These are phyloP conservation scores for Apostichopus californicus DNA, from an alignment of 35 echinoderm and acorn worm genomes.

Conservation along the genomic window DNA sequence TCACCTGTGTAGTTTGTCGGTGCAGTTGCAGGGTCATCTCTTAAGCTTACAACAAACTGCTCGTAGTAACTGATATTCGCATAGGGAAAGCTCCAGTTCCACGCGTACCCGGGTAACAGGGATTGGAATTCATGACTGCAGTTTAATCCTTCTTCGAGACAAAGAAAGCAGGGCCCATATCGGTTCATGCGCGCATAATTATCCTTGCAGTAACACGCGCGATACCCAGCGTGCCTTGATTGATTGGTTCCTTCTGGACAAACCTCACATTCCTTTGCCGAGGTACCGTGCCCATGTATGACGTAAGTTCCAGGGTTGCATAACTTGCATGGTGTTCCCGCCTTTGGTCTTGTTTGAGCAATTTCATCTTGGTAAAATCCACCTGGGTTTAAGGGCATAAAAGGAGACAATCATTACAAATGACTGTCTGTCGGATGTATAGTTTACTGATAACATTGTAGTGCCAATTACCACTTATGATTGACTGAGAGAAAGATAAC, in stretches of 20 bases:
- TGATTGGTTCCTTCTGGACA: conserved; percentile 60
- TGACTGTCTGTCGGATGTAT: background rate
- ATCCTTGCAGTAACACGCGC: conserved; percentile 52
- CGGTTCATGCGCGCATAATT: conserved; percentile 43
- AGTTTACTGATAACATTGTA: background rate
- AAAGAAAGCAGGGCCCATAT: conserved; percentile 28
- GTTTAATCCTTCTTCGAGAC: conserved; percentile 44
- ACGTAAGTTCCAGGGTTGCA: conserved; percentile 27
- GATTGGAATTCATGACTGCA: conserved; percentile 41
- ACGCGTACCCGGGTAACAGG: conserved; percentile 39
- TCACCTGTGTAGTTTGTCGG: background rate
- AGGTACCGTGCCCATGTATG: background rate
- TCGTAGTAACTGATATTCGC: conserved; percentile 25
- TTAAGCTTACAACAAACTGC: background rate
- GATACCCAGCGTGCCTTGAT: conserved; percentile 7
- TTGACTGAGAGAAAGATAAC: background rate
- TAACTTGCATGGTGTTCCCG: background rate
- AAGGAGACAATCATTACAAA: background rate
- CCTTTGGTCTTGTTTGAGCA: background rate
- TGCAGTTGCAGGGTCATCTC: background rate
- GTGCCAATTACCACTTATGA: too few relatives aligned
- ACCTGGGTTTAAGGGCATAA: background rate
- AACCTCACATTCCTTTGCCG: conserved; percentile 25
- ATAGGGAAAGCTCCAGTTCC: conserved; percentile 42
- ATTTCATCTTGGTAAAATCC: conserved; percentile 22